Evolutionary conservation across 2,113 vertebrate species (phyloP), one percentile per base, ranked within the genome.

Genomic region (Tetrao urogallus): DNA sequence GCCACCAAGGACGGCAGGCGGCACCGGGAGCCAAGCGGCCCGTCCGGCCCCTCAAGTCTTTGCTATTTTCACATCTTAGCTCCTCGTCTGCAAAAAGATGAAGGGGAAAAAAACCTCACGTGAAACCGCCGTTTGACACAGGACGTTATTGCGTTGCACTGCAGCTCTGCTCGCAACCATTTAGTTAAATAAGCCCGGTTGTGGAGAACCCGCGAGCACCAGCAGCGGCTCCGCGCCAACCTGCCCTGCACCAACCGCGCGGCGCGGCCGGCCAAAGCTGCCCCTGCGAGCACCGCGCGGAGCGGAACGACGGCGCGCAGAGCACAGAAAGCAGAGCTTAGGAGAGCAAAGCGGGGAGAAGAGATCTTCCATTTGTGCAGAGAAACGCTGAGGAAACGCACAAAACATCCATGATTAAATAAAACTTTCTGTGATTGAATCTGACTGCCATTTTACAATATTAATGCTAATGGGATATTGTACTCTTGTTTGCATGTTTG

Each of bases 391-490:
- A n/a, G 74, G 43, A 73, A 95, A 96, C 69, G 86, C 97, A 96
- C 83, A 92, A 97, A 97, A 96, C 93, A 94, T 74, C 94, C 81
- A 96, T 77, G 96, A 97, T 97, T 96, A 97, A 97, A 97, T 97
- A 97, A 97, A 97, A 95, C 80, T 96, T 87, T 73, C 96, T 54
- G 84, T 96, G 97, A 97, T 88, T 96, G 93, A 96, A 97, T 97
- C 9, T 95, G 97, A 97, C 96, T 96, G 89, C 94, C 91, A 96
- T 89, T 97, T 95, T 98, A 97, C 95, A 98, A 96, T 97, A 98
- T 98, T 97, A 97, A 98, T 97, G 95, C 94, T 98, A 98, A 98
- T 98, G 94, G 97, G 83, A 94, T 93, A 96, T 89, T 94, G 86
- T 84, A 86, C 89, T 86, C 89, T 89, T 91, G 95, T 95, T 95